A percentile compares a stretch with the other conserved stretches of the same genome.
phyloP scores from a whole-genome alignment of 2,888 invertebrate species.

The Drosophila cracens region DNA sequence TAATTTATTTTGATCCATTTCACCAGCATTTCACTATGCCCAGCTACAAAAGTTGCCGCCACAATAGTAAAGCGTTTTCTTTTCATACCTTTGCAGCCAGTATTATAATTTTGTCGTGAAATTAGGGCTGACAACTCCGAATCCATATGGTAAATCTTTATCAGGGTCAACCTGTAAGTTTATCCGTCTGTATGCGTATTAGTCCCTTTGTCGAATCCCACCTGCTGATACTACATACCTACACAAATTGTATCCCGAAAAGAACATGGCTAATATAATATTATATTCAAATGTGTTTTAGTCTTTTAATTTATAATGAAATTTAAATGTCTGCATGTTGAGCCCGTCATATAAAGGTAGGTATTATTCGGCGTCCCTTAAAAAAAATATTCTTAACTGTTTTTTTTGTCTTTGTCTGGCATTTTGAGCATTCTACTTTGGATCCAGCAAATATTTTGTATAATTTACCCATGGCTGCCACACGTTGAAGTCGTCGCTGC shows the following conservation, averaged over 20 bases:
- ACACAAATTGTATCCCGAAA: background rate
- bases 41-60: slow-evolving; percentile 20
- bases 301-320: background rate
- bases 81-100: background rate
- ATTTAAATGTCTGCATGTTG: background rate
- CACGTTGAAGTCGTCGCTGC: slow-evolving; percentile 31
- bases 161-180: background rate
- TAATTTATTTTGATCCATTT: slow-evolving; percentile 68
- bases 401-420: slow-evolving; percentile 10
- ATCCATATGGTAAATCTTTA: background rate
- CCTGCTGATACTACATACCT: background rate
- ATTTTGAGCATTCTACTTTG: slow-evolving; percentile 34
- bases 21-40: slow-evolving; percentile 23
- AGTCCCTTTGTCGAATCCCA: background rate
- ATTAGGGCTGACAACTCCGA: background rate
- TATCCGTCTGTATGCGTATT: background rate
- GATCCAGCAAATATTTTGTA: slow-evolving; percentile 40
- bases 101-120: background rate
- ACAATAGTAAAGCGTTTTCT: slow-evolving; percentile 8
- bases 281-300: background rate
- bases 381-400: background rate
- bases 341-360: background rate
- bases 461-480: slow-evolving; percentile 45
- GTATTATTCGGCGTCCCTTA: background rate
- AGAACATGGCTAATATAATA: background rate